Evolutionary conservation across 2,888 invertebrate genomes (phyloP), one percentile per base, ranked within the genome.

Genomic region (Andrena bicolor): DNA sequence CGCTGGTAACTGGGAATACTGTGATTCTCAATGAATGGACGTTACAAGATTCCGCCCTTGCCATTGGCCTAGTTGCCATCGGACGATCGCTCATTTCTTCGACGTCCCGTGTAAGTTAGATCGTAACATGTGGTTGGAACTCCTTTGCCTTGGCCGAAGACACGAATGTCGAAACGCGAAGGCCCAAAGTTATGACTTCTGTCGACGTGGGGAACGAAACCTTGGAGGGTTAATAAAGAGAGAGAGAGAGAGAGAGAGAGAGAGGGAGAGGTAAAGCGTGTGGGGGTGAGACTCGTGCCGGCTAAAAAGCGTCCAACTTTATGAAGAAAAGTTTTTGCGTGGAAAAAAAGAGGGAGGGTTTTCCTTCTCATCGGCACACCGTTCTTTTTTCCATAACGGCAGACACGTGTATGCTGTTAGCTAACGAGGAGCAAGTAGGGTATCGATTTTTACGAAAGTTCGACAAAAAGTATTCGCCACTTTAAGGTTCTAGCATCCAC

Each of bases 71-170:
- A 53, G 76, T 77, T 73, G 32, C 16, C 32, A 53, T 49, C 26
- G 49, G 51, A 26, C 80, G 60, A 83, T 83, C 73, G 64, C 26
- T 83, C 73, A 71, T 83, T 76, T 83, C 65, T 73, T 66, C 58
- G 69, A 68, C 73, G 48, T 53, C 35, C 41, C 69, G 76, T 71
- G 48, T 48, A 73, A 69, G 58, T 63, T 72, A 6, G 69, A 69
- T 60, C 64, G 78, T 73, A 76, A 71, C 78, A 68, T 56, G 77
- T 70, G 82, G 66, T 32, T 8, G 56, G 60, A 71, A 48, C 32
- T 73, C 8, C 53, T 64, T 20, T 8, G 10, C 20, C 7, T 16
- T 28, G 35, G 20, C 48, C 23, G 53, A 16, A 30, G 71, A 74
- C 66, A 76, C 63, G 41, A 56, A 70, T 41, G 28, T 53, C n/a